Evolutionary conservation across 2,888 invertebrate species (phyloP).

Genomic region (Aethes cnicana): DNA sequence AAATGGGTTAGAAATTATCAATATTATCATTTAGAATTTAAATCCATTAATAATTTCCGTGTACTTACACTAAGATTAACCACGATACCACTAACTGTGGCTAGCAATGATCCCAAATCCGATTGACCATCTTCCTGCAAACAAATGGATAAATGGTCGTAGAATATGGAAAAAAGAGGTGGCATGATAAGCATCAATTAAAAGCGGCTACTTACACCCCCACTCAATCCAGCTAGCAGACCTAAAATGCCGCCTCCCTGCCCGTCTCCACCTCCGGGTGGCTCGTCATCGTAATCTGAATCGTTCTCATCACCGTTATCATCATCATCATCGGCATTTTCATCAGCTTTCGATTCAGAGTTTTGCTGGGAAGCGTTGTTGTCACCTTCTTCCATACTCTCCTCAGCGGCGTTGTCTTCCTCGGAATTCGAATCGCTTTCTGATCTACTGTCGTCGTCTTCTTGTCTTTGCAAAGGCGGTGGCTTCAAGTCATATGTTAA

Average conservation of each 20-base stretch:
- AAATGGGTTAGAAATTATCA: slow-evolving; percentile 3
- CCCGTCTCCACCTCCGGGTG: slow-evolving; percentile 67
- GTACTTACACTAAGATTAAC: slow-evolving; percentile 72
- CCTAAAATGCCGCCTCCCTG: slow-evolving; percentile 75
- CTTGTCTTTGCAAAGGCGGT: slow-evolving; percentile 55
- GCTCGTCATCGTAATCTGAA: slow-evolving; percentile 65
- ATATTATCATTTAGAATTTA: background rate
- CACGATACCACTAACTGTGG: slow-evolving; percentile 72
- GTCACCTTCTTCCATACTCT: slow-evolving; percentile 30
- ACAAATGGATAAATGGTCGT: slow-evolving; percentile 5
- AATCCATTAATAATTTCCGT: background rate
- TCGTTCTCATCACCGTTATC: slow-evolving; percentile 45
- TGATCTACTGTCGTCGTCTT: slow-evolving; percentile 43
- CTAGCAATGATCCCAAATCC: slow-evolving; percentile 70
- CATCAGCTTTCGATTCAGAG: slow-evolving; percentile 33
- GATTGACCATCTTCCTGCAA: slow-evolving; percentile 73
- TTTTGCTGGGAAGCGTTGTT: slow-evolving; percentile 33
- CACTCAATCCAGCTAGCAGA: slow-evolving; percentile 69
- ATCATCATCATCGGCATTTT: slow-evolving; percentile 48
- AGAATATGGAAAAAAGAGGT: background rate
- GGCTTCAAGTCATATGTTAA: slow-evolving; percentile 46
- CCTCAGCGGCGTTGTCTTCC: slow-evolving; percentile 34
- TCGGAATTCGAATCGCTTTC: slow-evolving; percentile 37
- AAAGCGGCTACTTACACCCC: slow-evolving; percentile 58
- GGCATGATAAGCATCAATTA: slow-evolving; percentile 10